phyloP scores from a whole-genome alignment of 1,140 invertebrate species.

The Drosophila baimaii region DNA sequence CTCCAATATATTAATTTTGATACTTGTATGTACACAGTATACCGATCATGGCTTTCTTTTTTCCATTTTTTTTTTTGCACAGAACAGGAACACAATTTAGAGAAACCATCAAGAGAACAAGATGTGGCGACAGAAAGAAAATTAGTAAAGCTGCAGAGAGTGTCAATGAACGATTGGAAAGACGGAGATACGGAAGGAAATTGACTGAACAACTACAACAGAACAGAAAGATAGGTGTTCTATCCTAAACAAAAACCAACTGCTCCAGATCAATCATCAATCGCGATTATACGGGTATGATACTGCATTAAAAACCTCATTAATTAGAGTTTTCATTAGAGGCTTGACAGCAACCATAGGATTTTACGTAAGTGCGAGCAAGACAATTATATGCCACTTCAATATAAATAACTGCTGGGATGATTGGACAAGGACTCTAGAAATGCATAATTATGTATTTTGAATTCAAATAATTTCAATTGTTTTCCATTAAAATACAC shows the following conservation, averaged over 20 bases:
- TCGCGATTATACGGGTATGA: too few relatives aligned
- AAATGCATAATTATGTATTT: too few relatives aligned
- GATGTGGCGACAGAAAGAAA: slow-evolving; percentile 40
- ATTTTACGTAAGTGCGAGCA: too few relatives aligned
- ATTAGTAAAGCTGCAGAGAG: slow-evolving; percentile 45
- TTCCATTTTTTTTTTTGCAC: slow-evolving; percentile 18
- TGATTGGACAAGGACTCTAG: too few relatives aligned
- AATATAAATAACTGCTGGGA: too few relatives aligned
- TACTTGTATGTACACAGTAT: slow-evolving; percentile 7
- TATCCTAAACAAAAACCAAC: slow-evolving; percentile 34
- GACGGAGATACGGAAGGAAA: slow-evolving; percentile 36
- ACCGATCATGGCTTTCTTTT: neutral
- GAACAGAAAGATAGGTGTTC: slow-evolving; percentile 28
- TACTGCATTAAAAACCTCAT: too few relatives aligned
- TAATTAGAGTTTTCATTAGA: too few relatives aligned
- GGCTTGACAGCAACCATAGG: too few relatives aligned
- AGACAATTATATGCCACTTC: too few relatives aligned
- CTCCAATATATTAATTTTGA: slow-evolving; percentile 16
- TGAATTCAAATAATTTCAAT: too few relatives aligned
- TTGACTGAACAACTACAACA: slow-evolving; percentile 41
- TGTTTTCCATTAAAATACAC: too few relatives aligned
- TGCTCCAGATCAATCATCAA: slow-evolving; percentile 15
- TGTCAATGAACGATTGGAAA: slow-evolving; percentile 38
- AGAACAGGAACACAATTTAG: slow-evolving; percentile 31
- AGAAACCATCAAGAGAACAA: slow-evolving; percentile 28